Conservation (phyloP, 2,888 invertebrate genomes). For the Heliconius sara region DNA sequence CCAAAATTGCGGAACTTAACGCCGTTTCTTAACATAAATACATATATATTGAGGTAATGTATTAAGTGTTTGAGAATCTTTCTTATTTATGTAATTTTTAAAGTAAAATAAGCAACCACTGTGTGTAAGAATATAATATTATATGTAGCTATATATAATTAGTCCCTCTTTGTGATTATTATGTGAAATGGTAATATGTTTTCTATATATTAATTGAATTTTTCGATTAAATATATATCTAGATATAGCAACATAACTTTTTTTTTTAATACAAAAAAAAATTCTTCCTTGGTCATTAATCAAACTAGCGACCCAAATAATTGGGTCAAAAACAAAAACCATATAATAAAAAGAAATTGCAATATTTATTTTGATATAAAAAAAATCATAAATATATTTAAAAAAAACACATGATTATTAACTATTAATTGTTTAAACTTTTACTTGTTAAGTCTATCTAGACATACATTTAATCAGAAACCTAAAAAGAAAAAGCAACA, state of each 20-base stretch:
- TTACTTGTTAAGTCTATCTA: background rate
- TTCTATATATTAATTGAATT: background rate
- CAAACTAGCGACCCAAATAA: too few relatives aligned
- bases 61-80: background rate
- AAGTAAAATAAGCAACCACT: background rate
- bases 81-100: background rate
- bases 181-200: background rate
- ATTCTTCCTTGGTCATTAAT: too few relatives aligned
- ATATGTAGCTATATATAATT: background rate
- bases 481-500: background rate
- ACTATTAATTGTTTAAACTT: background rate
- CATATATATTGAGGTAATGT: conserved; percentile 12
- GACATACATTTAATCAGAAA: background rate
- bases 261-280: too few relatives aligned
- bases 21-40: background rate
- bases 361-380: background rate
- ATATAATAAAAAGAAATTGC: too few relatives aligned
- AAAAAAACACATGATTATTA: background rate
- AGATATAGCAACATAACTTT: background rate
- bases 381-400: background rate
- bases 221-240: background rate
- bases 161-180: background rate
- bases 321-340: too few relatives aligned
- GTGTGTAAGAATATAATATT: background rate
- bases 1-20: background rate